A percentile compares a stretch with the other conserved stretches of the same genome.
Evolutionary conservation across 2,797 vertebrate genomes (phyloP).

Genomic region (Enteromius trimaculatus): DNA sequence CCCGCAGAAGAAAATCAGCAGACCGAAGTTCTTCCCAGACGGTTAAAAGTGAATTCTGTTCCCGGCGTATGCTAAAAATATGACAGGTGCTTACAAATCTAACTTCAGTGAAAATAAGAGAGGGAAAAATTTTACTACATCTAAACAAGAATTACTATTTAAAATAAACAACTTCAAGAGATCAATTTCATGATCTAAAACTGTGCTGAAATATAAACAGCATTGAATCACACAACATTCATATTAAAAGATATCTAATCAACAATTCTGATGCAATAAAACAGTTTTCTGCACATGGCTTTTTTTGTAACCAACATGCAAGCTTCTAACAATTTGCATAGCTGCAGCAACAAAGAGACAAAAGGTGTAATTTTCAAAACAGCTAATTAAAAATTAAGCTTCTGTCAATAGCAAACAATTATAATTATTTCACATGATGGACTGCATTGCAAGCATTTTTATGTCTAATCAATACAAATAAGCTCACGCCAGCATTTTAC

Average conservation of each 20-base stretch:
- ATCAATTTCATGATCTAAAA: neutral
- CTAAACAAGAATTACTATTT: neutral
- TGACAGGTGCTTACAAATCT: neutral
- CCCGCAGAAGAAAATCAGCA: neutral
- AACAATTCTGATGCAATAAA: neutral
- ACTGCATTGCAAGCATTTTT: conserved; percentile 55
- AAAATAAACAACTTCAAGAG: neutral
- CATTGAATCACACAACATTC: neutral
- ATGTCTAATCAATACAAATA: conserved; percentile 56
- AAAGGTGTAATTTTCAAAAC: conserved; percentile 44
- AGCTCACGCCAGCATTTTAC: conserved; percentile 44
- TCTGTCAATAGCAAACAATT: conserved; percentile 55
- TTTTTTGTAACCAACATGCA: neutral
- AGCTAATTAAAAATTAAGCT: conserved; percentile 58
- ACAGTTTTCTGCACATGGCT: neutral
- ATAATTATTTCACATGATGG: conserved; percentile 60
- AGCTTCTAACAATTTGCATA: conserved; percentile 34
- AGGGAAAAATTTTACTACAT: too few species aligned
- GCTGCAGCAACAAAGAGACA: conserved; percentile 32
- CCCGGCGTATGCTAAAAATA: neutral
- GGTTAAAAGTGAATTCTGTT: conserved; percentile 4
- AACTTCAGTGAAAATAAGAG: neutral
- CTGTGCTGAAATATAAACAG: neutral
- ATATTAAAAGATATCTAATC: neutral
- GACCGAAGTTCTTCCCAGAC: neutral